These are phyloP conservation scores for Nymphicus hollandicus DNA, from an alignment of 2,113 vertebrate species.

Conservation along the genomic window DNA sequence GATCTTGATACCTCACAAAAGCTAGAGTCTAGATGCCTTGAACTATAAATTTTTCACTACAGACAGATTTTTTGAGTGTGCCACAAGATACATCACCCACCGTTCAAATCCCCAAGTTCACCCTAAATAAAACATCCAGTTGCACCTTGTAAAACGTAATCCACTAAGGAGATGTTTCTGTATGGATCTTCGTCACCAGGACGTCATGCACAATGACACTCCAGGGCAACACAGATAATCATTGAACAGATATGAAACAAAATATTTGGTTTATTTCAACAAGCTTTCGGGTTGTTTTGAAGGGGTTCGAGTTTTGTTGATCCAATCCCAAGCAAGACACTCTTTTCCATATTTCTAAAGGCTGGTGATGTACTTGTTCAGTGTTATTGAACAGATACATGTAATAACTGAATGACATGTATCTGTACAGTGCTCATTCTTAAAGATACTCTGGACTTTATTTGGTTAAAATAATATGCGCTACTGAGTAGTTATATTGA, in stretches of 20 bases:
- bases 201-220: not conserved
- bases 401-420: not conserved
- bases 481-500: not conserved
- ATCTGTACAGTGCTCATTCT: not conserved
- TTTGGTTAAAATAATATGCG: not conserved
- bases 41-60: not conserved
- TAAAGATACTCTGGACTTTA: not conserved
- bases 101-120: rapidly evolving
- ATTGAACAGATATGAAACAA: not conserved
- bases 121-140: not conserved
- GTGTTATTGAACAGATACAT: not conserved
- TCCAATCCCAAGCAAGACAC: not conserved
- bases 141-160: not conserved
- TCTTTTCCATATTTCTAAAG: not conserved
- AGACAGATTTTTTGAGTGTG: not conserved
- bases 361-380: not conserved
- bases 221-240: not conserved
- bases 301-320: not conserved
- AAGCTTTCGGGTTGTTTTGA: not conserved
- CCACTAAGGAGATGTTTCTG: not conserved
- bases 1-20: not conserved
- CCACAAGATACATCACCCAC: not conserved
- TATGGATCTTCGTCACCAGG: not conserved
- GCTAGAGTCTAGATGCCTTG: not conserved
- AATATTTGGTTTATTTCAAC: not conserved